These are phyloP conservation scores for Serripes groenlandicus DNA, from an alignment of 2,888 invertebrate species.

Conservation along the genomic window DNA sequence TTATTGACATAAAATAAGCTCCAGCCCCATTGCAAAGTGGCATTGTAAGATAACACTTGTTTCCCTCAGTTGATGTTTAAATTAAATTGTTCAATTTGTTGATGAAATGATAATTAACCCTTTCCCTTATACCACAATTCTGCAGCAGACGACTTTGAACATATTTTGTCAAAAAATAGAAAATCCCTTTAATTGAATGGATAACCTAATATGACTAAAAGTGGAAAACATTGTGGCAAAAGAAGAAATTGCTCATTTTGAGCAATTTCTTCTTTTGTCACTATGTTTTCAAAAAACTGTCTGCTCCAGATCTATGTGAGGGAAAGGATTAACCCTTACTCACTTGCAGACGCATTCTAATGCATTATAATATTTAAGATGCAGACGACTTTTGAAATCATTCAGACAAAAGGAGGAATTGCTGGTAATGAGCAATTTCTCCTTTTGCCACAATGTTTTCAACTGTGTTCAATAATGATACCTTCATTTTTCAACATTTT, in stretches of 20 bases:
- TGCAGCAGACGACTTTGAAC: too few species aligned
- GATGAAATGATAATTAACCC: conserved; percentile 15
- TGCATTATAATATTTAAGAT: background rate
- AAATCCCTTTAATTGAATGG: too few species aligned
- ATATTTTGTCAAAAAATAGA: too few species aligned
- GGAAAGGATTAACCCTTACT: background rate
- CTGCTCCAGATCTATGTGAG: background rate
- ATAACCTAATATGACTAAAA: too few species aligned
- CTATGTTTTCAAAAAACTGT: background rate
- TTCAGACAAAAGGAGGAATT: background rate
- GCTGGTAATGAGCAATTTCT: background rate
- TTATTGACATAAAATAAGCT: conserved; percentile 18
- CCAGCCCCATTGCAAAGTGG: background rate
- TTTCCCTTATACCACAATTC: too few species aligned
- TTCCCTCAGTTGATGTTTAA: too few species aligned
- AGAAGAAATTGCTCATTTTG: conserved; percentile 11
- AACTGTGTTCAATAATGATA: too few species aligned
- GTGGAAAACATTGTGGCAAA: conserved; percentile 3
- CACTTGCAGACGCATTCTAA: background rate
- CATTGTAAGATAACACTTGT: conserved; percentile 1
- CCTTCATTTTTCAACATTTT: too few species aligned
- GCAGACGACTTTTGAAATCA: background rate
- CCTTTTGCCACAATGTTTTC: background rate
- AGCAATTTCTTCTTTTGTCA: conserved; percentile 9
- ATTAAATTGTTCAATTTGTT: too few species aligned